Conservation (phyloP, 2,888 invertebrate genomes). For the Platycheirus rosarum region DNA sequence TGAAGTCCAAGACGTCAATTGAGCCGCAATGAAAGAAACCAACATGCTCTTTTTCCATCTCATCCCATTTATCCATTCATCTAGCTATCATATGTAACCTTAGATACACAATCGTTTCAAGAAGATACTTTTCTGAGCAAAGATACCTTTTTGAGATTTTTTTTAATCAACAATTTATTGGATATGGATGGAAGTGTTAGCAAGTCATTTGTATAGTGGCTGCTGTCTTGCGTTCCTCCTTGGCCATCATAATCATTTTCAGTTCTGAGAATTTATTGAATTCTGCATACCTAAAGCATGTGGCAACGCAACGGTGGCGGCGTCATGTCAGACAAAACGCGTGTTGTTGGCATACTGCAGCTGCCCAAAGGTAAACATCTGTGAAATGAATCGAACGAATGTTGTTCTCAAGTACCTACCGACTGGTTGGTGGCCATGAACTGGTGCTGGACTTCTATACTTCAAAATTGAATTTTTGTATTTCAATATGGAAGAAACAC, state of each 20-base stretch:
- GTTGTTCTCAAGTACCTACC: conserved; percentile 53
- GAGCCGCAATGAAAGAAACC: conserved; percentile 54
- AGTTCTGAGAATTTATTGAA: conserved; percentile 29
- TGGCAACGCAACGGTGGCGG: neutral
- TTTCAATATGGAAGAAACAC: conserved; percentile 14
- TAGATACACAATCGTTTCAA: neutral
- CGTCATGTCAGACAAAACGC: conserved; percentile 23
- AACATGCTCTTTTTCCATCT: conserved; percentile 27
- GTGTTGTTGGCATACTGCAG: conserved; percentile 55
- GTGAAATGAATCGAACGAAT: conserved; percentile 57
- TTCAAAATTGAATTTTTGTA: conserved; percentile 28
- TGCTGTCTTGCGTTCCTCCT: conserved; percentile 4
- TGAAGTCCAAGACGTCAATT: conserved; percentile 62
- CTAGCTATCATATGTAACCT: neutral
- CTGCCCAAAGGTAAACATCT: conserved; percentile 69
- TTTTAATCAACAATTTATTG: conserved; percentile 17
- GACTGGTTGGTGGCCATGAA: conserved; percentile 29
- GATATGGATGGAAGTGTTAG: conserved; percentile 27
- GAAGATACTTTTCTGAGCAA: conserved; percentile 27
- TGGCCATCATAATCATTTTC: neutral
- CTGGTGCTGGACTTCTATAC: conserved; percentile 19
- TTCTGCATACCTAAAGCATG: conserved; percentile 44
- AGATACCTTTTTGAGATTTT: neutral
- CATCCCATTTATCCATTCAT: conserved; percentile 5
- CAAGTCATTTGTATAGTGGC: conserved; percentile 10